Percentiles rank a stretch among this genome's conserved stretches.
Conservation (phyloP, 2,797 vertebrate species). For the Sebastes oblongus region DNA sequence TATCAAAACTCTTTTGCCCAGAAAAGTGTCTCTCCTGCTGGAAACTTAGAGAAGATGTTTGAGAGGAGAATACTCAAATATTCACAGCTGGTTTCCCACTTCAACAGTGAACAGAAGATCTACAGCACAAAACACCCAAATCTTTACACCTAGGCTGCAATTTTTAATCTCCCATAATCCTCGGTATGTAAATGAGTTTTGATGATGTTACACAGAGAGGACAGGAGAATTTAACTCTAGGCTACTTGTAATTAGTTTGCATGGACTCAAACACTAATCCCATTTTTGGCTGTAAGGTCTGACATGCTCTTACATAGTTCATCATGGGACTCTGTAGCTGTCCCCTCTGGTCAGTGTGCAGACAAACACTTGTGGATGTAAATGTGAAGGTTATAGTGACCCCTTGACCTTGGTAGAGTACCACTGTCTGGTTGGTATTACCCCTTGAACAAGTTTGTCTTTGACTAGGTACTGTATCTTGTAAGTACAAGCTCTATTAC, state of each 20-base stretch:
- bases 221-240: neutral
- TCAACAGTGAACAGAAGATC: conserved; percentile 1
- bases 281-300: neutral
- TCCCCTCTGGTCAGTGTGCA: neutral
- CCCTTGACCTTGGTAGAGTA: neutral
- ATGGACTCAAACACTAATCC: neutral
- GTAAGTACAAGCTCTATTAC: neutral
- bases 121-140: neutral
- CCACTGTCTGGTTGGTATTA: neutral
- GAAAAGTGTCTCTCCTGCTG: neutral
- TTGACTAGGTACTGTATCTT: neutral
- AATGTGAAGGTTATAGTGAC: neutral
- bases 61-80: neutral
- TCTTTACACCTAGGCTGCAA: conserved; percentile 3
- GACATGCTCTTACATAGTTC: neutral
- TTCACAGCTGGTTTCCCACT: conserved; percentile 3
- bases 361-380: neutral
- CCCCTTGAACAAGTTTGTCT: neutral
- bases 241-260: neutral
- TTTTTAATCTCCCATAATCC: conserved; percentile 30
- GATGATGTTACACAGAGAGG: neutral
- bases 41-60: neutral
- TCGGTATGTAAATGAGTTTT: conserved; percentile 5
- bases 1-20: neutral
- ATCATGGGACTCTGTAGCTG: neutral